Evolutionary conservation across 2,888 invertebrate species (phyloP).

Genomic region (Taphrorychus bicolor): DNA sequence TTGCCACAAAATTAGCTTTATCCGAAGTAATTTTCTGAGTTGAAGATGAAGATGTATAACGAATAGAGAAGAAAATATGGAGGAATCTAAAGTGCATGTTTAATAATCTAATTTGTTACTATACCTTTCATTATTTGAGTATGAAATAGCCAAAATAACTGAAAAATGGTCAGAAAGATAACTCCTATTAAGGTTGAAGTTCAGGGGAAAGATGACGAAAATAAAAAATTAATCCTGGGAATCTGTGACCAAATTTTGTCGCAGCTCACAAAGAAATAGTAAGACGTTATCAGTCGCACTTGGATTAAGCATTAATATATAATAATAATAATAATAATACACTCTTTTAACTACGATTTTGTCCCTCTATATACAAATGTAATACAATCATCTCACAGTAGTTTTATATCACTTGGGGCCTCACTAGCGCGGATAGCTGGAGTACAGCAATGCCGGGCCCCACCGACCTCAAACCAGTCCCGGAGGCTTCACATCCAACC

Average conservation of each 20-base stretch:
- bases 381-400: conserved; percentile 39
- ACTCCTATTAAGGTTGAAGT: background rate
- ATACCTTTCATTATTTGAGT: no score
- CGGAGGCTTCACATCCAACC: conserved; percentile 77
- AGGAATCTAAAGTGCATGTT: no score
- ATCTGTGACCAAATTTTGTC: background rate
- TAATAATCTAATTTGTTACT: no score
- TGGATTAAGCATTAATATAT: background rate
- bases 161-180: no score
- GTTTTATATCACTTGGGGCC: conserved; percentile 51
- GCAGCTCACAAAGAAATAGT: background rate
- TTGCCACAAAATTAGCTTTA: no score
- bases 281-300: background rate
- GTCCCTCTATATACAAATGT: conserved; percentile 23
- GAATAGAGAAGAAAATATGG: no score
- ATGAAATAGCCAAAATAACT: no score
- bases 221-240: no score
- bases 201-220: no score
- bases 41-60: no score
- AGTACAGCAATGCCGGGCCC: conserved; percentile 66
- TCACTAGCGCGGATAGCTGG: conserved; percentile 57
- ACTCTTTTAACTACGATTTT: background rate
- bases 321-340: conserved; percentile 1
- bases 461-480: conserved; percentile 82
- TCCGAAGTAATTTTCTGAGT: no score